Evolutionary conservation across 2,888 invertebrate species (phyloP).

Genomic region (Lissocephala sabroskyi): DNA sequence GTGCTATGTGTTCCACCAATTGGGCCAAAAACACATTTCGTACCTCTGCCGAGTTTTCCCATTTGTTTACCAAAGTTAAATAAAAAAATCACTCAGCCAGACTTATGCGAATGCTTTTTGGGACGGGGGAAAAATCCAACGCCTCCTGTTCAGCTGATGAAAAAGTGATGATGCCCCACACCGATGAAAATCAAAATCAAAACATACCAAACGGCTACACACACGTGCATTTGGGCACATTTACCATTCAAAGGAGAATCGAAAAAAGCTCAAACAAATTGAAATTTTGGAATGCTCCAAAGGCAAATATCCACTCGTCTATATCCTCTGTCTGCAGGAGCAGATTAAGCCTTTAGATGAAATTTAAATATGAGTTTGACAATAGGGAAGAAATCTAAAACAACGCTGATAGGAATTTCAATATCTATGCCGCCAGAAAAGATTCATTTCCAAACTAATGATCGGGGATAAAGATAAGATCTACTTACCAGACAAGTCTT

Average conservation of each 20-base stretch:
- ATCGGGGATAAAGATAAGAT: no score
- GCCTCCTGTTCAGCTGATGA: slow-evolving; percentile 19
- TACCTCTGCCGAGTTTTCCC: slow-evolving; percentile 26
- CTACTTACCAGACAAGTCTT: slow-evolving; percentile 75
- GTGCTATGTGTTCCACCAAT: slow-evolving; percentile 13
- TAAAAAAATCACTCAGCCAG: slow-evolving; percentile 43
- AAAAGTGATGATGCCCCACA: slow-evolving; percentile 1
- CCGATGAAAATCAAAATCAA: slow-evolving; percentile 41
- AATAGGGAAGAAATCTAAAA: no score
- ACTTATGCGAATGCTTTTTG: slow-evolving; percentile 2
- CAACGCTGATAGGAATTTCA: no score
- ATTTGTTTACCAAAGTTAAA: slow-evolving; percentile 45
- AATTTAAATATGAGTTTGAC: no score
- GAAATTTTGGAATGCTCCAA: no score
- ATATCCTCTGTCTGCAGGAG: no score
- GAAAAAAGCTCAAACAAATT: no score
- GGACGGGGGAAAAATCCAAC: slow-evolving; percentile 19
- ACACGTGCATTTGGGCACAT: no score
- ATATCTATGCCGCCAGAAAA: no score
- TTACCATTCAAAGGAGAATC: no score
- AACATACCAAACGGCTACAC: slow-evolving; percentile 52
- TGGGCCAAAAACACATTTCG: slow-evolving; percentile 45
- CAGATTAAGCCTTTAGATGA: no score
- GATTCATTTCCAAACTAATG: slow-evolving; percentile 65
- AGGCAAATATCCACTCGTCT: no score